Conservation (phyloP, 92 coral and sea anemone genomes). For the Scolanthus callimorphus region DNA sequence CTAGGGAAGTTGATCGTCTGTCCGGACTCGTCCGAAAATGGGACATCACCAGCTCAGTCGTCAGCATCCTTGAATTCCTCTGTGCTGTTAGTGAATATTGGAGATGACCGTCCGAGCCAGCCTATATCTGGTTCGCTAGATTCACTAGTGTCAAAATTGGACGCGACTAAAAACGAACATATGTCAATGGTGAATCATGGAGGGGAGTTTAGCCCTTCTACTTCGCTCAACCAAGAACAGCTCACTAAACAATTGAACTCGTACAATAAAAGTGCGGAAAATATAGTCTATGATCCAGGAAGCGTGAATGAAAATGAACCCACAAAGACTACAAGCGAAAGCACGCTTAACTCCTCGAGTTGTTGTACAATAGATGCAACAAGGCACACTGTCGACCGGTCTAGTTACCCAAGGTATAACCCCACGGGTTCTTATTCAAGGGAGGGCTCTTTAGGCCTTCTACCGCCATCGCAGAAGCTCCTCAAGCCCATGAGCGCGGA, state of each 20-base stretch:
- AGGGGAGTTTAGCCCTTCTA: neutral
- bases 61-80: constrained; percentile 65
- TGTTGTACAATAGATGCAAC: too few relatives aligned
- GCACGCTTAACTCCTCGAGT: neutral
- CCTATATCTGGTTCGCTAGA: constrained; percentile 19
- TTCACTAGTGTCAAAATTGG: constrained; percentile 5
- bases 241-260: neutral
- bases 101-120: constrained; percentile 12
- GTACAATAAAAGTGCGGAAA: neutral
- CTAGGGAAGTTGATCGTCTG: neutral
- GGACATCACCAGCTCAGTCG: constrained; percentile 2
- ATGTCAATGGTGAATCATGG: constrained; percentile 31
- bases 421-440: too few relatives aligned
- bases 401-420: neutral
- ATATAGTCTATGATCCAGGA: neutral
- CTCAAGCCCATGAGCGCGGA: constrained; percentile 27
- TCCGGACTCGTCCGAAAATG: neutral
- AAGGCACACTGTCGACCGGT: neutral
- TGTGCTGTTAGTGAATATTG: constrained; percentile 15
- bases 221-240: neutral
- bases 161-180: constrained; percentile 5
- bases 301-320: neutral
- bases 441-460: too few relatives aligned
- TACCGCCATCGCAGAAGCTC: neutral
- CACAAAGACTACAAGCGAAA: neutral